These are phyloP conservation scores for Hoplodrina ambigua DNA, from an alignment of 2,888 invertebrate genomes.

Conservation along the genomic window DNA sequence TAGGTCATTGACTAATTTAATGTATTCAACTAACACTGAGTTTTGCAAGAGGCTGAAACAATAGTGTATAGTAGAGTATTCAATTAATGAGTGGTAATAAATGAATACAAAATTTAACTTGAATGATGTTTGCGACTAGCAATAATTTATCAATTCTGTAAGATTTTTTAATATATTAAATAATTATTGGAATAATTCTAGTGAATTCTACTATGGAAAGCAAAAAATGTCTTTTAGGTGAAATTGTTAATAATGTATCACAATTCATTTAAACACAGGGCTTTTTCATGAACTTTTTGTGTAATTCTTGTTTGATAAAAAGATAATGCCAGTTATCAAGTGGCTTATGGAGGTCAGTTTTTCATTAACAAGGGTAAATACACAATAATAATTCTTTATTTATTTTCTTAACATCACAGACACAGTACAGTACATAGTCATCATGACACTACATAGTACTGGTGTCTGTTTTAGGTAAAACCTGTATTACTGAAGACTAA, in stretches of 20 bases:
- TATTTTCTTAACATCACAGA: too few relatives aligned
- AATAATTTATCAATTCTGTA: background rate
- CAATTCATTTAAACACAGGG: slow-evolving; percentile 10
- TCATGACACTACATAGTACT: too few relatives aligned
- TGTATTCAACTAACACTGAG: slow-evolving; percentile 44
- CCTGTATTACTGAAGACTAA: too few relatives aligned
- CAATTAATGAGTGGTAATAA: slow-evolving; percentile 3
- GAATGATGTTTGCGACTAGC: background rate
- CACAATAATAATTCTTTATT: too few relatives aligned
- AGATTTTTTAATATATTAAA: background rate
- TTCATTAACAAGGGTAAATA: background rate
- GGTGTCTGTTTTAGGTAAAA: too few relatives aligned
- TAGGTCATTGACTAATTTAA: slow-evolving; percentile 54
- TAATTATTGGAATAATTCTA: background rate
- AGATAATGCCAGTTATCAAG: slow-evolving; percentile 27
- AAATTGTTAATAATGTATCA: background rate
- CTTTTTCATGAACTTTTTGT: slow-evolving; percentile 2
- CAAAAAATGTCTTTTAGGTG: background rate
- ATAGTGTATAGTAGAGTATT: slow-evolving; percentile 29
- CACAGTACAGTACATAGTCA: too few relatives aligned
- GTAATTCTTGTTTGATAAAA: slow-evolving; percentile 10
- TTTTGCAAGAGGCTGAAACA: slow-evolving; percentile 50
- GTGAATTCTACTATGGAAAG: background rate
- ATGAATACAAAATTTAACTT: slow-evolving; percentile 1
- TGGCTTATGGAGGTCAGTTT: slow-evolving; percentile 21